Percentiles rank a stretch among this genome's conserved stretches.
Conservation (phyloP, 2,113 vertebrate species). For the Engraulis encrasicolus region DNA sequence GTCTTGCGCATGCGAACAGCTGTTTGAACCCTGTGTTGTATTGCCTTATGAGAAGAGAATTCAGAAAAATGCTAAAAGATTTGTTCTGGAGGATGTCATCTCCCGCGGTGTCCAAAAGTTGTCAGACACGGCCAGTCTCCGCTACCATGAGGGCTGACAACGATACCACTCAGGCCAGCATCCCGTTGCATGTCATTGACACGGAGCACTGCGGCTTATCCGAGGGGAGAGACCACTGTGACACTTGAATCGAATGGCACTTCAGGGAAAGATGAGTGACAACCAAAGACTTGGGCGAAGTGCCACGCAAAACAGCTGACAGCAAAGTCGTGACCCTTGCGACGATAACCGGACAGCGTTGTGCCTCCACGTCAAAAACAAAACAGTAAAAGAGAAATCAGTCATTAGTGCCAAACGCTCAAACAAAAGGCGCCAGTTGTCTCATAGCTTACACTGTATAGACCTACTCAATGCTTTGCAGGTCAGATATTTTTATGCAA, state of each 20-base stretch:
- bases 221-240: slow-evolving; percentile 51
- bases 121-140: slow-evolving; percentile 77
- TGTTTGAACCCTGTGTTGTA: slow-evolving; percentile 92
- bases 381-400: background rate
- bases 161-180: slow-evolving; percentile 71
- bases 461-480: background rate
- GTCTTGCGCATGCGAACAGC: slow-evolving; percentile 92
- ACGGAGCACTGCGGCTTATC: slow-evolving; percentile 66
- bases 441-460: background rate
- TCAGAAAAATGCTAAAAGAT: slow-evolving; percentile 85
- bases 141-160: slow-evolving; percentile 80
- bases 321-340: background rate
- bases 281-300: too few relatives aligned
- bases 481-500: background rate
- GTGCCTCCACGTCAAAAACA: background rate
- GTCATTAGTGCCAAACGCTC: background rate
- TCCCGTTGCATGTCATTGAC: slow-evolving; percentile 68
- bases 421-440: background rate
- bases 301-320: background rate
- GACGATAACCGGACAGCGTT: background rate
- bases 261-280: too few relatives aligned
- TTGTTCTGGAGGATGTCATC: slow-evolving; percentile 88
- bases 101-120: slow-evolving; percentile 75
- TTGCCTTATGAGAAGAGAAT: slow-evolving; percentile 91
- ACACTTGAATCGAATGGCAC: slow-evolving; percentile 4